phyloP scores from a whole-genome alignment of 2,113 vertebrate species.

The Bos indicus region DNA sequence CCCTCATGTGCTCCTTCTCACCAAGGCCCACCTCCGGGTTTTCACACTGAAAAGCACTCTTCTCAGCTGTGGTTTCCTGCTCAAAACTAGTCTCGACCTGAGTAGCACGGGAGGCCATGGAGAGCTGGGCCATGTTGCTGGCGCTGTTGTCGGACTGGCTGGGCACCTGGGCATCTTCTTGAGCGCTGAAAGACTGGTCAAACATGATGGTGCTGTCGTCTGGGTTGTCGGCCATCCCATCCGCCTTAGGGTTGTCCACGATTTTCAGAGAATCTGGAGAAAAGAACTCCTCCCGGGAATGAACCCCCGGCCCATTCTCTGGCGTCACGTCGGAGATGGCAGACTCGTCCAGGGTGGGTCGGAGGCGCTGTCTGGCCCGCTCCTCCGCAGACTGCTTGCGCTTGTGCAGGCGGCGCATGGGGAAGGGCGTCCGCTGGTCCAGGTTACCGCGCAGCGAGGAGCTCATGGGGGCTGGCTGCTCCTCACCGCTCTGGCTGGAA shows the following conservation, averaged over 20 bases:
- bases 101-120: slow-evolving; percentile 78
- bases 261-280: slow-evolving; percentile 93
- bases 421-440: slow-evolving; percentile 89
- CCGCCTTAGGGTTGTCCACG: slow-evolving; percentile 87
- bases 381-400: slow-evolving; percentile 93
- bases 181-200: slow-evolving; percentile 81
- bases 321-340: slow-evolving; percentile 73
- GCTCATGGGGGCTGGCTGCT: slow-evolving; percentile 73
- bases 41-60: slow-evolving; percentile 79
- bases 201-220: slow-evolving; percentile 80
- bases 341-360: slow-evolving; percentile 82
- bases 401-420: slow-evolving; percentile 92
- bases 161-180: slow-evolving; percentile 96
- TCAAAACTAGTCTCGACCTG: slow-evolving; percentile 82
- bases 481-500: slow-evolving; percentile 77
- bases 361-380: slow-evolving; percentile 86
- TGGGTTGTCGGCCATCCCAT: slow-evolving; percentile 74
- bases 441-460: slow-evolving; percentile 77
- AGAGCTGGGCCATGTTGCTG: slow-evolving; percentile 80
- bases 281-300: slow-evolving; percentile 83
- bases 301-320: slow-evolving; percentile 73
- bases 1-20: slow-evolving; percentile 88
- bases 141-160: slow-evolving; percentile 92
- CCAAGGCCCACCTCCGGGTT: slow-evolving; percentile 79
- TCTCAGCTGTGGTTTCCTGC: slow-evolving; percentile 81